These are phyloP conservation scores for Harpagus bidentatus DNA, from an alignment of 2,113 vertebrate genomes.

Conservation along the genomic window DNA sequence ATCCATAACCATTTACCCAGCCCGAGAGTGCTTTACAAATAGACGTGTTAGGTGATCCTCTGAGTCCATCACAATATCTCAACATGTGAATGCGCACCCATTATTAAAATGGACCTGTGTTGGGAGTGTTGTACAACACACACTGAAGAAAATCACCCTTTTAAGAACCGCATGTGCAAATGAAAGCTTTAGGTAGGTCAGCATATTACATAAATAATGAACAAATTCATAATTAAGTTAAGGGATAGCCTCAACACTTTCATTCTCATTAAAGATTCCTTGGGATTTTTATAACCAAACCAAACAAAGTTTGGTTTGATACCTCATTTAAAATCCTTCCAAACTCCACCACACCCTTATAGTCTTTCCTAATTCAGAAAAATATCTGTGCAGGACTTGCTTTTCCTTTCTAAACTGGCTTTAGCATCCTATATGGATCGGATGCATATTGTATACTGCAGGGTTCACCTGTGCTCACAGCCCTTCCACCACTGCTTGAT, in stretches of 20 bases:
- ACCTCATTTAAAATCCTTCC: neutral
- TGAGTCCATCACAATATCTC: neutral
- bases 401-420: neutral
- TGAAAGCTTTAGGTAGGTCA: neutral
- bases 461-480: neutral
- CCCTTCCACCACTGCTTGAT: neutral
- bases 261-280: neutral
- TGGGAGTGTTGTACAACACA: neutral
- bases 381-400: neutral
- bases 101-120: neutral
- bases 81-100: rapidly evolving
- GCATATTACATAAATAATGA: neutral
- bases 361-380: neutral
- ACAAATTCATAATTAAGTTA: neutral
- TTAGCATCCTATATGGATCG: neutral
- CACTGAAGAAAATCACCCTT: neutral
- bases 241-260: neutral
- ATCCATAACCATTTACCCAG: neutral
- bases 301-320: neutral
- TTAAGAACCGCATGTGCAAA: neutral
- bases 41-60: neutral
- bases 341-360: neutral
- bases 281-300: neutral
- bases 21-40: neutral
- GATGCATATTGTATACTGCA: neutral